phyloP scores from a whole-genome alignment of 2,113 vertebrate species.

The Pachycephala philippinensis region DNA sequence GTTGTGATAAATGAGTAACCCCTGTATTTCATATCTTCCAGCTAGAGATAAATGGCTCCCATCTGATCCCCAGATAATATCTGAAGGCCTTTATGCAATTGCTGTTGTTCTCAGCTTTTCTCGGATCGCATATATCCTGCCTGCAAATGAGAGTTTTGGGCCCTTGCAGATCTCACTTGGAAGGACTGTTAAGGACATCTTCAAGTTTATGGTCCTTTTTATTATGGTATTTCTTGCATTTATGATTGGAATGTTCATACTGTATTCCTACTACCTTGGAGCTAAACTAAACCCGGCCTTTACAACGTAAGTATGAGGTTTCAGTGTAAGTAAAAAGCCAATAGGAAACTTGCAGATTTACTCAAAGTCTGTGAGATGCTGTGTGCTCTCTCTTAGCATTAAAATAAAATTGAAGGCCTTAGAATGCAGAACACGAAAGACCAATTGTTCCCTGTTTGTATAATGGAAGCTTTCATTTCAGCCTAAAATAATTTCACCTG shows the following conservation, averaged over 20 bases:
- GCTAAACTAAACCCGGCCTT: slow-evolving; percentile 89
- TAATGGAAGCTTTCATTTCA: neutral
- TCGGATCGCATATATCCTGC: slow-evolving; percentile 87
- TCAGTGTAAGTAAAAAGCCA: neutral
- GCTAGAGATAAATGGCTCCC: slow-evolving; percentile 90
- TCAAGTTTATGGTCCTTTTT: slow-evolving; percentile 94
- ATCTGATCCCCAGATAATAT: slow-evolving; percentile 90
- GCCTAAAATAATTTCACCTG: neutral
- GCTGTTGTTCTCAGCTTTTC: slow-evolving; percentile 90
- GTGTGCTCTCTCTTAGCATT: neutral
- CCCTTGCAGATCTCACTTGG: slow-evolving; percentile 91
- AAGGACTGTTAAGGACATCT: slow-evolving; percentile 90
- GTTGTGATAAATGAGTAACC: neutral
- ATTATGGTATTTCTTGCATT: slow-evolving; percentile 93
- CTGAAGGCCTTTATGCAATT: slow-evolving; percentile 88
- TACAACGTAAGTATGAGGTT: slow-evolving; percentile 82
- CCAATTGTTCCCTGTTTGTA: neutral
- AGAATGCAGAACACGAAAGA: neutral
- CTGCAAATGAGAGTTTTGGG: slow-evolving; percentile 91
- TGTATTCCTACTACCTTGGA: slow-evolving; percentile 90
- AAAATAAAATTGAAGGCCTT: neutral
- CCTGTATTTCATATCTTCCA: slow-evolving; percentile 61
- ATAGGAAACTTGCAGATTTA: neutral
- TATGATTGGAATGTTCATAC: slow-evolving; percentile 94
- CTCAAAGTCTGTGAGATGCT: neutral